phyloP scores from a whole-genome alignment of 2,797 vertebrate genomes.

The Protosalanx chinensis region DNA sequence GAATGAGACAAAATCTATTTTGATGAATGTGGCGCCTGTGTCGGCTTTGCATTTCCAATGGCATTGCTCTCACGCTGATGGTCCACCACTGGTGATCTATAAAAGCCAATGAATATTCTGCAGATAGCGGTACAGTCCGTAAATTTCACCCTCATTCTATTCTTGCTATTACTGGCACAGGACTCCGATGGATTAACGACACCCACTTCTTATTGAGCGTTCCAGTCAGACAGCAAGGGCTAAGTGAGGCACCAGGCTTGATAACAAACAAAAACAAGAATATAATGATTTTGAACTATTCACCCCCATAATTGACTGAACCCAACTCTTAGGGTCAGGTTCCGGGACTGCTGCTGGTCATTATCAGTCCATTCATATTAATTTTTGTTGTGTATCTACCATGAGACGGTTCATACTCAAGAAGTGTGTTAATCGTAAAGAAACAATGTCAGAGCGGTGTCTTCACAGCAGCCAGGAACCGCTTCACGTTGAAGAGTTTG shows the following conservation, averaged over 20 bases:
- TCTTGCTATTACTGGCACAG: conserved; percentile 58
- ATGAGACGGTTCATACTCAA: not conserved
- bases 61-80: conserved; percentile 47
- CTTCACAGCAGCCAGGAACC: no score
- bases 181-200: conserved; percentile 61
- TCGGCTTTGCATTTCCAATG: conserved; percentile 53
- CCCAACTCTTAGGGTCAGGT: not conserved
- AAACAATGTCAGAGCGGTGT: not conserved
- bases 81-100: conserved; percentile 52
- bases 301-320: not conserved
- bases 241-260: conserved; percentile 39
- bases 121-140: conserved; percentile 43
- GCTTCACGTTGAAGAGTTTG: no score
- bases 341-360: not conserved
- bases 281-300: conserved; percentile 10
- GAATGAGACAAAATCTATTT: conserved; percentile 57
- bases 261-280: conserved; percentile 36
- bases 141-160: conserved; percentile 54
- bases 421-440: not conserved
- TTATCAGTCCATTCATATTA: not conserved
- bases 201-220: conserved; percentile 51
- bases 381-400: not conserved
- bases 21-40: conserved; percentile 66
- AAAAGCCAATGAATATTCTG: conserved; percentile 61
- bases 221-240: conserved; percentile 50